Conservation (phyloP, 1,140 invertebrate species). For the Bombus ignitus region DNA sequence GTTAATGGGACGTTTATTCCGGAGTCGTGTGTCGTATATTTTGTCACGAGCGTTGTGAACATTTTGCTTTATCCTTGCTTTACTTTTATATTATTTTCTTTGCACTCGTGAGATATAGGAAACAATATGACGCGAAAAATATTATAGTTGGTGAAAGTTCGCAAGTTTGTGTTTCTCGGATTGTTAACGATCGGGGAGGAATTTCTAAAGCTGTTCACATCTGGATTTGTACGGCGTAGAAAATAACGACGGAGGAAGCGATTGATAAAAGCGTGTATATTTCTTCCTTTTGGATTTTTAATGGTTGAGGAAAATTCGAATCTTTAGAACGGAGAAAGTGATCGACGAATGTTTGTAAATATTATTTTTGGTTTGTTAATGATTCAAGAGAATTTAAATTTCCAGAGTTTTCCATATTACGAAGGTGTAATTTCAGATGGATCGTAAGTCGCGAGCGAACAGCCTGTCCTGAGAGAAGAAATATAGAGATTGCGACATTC, state of each 20-base stretch:
- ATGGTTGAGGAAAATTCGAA: neutral
- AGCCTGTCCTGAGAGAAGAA: neutral
- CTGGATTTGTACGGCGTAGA: neutral
- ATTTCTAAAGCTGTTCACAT: neutral
- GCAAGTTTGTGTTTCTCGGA: too few relatives aligned
- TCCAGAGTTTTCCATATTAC: neutral
- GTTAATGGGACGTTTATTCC: neutral
- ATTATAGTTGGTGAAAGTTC: too few relatives aligned
- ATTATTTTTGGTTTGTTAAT: neutral
- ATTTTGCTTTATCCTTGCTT: neutral
- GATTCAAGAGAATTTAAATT: neutral
- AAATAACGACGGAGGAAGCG: neutral
- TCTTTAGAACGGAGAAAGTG: neutral
- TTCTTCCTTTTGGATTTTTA: neutral
- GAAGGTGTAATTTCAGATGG: neutral
- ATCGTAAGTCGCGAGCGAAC: neutral
- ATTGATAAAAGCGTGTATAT: neutral
- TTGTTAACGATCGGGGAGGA: too few relatives aligned
- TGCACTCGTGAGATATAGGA: neutral
- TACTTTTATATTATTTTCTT: neutral
- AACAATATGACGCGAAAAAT: neutral
- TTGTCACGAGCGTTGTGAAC: neutral
- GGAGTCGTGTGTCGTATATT: too few relatives aligned
- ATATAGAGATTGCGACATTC: slow-evolving; percentile 40
- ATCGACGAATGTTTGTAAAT: neutral